Conservation (phyloP, 2,888 invertebrate genomes). For the Clanis bilineata region DNA sequence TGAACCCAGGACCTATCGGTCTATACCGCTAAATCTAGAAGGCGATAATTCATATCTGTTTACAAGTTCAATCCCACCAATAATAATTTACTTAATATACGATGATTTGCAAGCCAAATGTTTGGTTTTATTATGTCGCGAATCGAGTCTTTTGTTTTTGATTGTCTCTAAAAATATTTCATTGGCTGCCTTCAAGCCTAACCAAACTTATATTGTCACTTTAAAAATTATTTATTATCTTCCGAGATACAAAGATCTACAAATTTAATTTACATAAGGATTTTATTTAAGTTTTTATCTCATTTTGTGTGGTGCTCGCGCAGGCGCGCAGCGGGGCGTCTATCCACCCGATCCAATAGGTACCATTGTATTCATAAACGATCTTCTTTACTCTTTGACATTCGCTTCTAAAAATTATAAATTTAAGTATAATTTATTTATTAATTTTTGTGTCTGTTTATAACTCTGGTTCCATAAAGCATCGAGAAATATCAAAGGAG, state of each 20-base stretch:
- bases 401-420: constrained; percentile 71
- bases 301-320: constrained; percentile 63
- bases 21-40: too few relatives aligned
- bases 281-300: constrained; percentile 73
- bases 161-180: constrained; percentile 7
- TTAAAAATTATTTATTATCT: constrained; percentile 51
- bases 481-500: not conserved
- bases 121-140: not conserved
- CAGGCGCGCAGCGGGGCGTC: constrained; percentile 66
- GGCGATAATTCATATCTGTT: not conserved
- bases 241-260: constrained; percentile 54
- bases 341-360: constrained; percentile 47
- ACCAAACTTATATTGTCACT: constrained; percentile 35
- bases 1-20: too few relatives aligned
- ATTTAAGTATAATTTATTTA: constrained; percentile 65
- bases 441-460: constrained; percentile 50
- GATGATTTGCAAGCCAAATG: not conserved
- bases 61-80: too few relatives aligned
- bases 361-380: constrained; percentile 72
- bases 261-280: constrained; percentile 77
- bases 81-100: too few relatives aligned
- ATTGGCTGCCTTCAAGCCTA: constrained; percentile 13
- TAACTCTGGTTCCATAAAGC: constrained; percentile 20
- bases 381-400: constrained; percentile 68
- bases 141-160: constrained; percentile 11